Evolutionary conservation across 2,797 vertebrate genomes (phyloP), one percentile per base, ranked within the genome.

Genomic region (Ara ararauna): DNA sequence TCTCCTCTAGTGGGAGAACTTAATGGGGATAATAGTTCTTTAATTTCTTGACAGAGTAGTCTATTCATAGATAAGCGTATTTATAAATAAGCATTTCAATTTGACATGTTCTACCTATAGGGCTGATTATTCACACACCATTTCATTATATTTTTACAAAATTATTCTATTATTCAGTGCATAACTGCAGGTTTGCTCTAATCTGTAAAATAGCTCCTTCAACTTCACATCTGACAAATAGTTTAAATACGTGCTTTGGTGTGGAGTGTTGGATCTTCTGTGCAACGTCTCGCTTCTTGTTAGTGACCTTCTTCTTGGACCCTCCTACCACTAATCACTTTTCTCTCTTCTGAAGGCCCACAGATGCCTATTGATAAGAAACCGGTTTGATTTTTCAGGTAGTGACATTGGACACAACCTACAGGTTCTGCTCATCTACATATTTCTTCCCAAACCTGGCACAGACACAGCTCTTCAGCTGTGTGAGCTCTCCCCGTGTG

Each of bases 401-500:
- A 4, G 34, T 23, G 44, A 30, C 18, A 22, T 21, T 2, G 5
- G 5, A 83, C 5, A 4, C 26, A 72, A 7, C 23, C 27, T 22
- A 18, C 7, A 34, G 8, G 20, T 84, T 67, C 61, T 65, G 30
- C 10, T 83, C 13, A 21, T 88, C 61, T 45, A 21, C 3, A 1
- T 0, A 1, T 16, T 36, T 79, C 50, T 50, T 7, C 11, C 16
- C 32, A 17, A 5, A 10, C 15, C 10, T 26, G 4, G 38, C 9
- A 3, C 0, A 2, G 32, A 56, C 2, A 0, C 3, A 0, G 10
- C 44, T 8, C 17, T 7, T 68, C 40, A 5, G 2, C 6, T 3
- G 1, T 36, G 68, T 1, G 0, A 61, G 23, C 5, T 73, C 5
- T 45, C 32, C 19, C 54, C 36, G 7, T 17, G 14, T 67, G 32